A percentile compares a stretch with the other conserved stretches of the same genome.
These are phyloP conservation scores for Eupithecia pulchellata DNA, from an alignment of 2,888 invertebrate species.

Conservation along the genomic window DNA sequence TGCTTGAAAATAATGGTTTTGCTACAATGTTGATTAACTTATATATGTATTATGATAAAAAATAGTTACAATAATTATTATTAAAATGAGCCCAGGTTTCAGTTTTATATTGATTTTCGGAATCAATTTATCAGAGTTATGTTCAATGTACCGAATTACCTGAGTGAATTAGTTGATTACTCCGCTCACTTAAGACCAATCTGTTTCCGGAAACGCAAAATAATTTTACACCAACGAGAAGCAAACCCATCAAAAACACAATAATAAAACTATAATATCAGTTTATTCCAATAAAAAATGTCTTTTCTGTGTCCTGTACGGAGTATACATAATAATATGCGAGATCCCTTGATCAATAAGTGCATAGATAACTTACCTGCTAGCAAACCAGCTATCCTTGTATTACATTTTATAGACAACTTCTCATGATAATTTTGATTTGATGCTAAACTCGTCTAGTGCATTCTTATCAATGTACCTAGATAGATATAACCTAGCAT, in stretches of 20 bases:
- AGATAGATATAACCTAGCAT: no score
- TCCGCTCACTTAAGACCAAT: background rate
- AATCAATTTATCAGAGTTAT: background rate
- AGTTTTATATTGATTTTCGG: background rate
- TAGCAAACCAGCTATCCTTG: slow-evolving; percentile 11
- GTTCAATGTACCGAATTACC: background rate
- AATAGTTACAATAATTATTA: background rate
- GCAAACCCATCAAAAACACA: no score
- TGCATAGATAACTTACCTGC: background rate
- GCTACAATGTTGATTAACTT: background rate
- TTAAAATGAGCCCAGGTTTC: background rate
- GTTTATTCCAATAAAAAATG: no score
- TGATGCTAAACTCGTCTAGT: background rate
- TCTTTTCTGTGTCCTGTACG: no score
- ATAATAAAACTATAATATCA: no score
- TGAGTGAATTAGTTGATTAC: background rate
- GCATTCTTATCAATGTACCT: background rate
- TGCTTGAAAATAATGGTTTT: background rate
- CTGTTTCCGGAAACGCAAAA: no score
- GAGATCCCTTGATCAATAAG: background rate
- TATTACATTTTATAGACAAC: background rate
- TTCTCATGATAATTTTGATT: background rate
- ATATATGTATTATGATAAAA: background rate
- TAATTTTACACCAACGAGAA: no score
- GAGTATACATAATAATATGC: background rate